These are phyloP conservation scores for Rhea americana DNA, from an alignment of 2,113 vertebrate genomes.

Conservation along the genomic window DNA sequence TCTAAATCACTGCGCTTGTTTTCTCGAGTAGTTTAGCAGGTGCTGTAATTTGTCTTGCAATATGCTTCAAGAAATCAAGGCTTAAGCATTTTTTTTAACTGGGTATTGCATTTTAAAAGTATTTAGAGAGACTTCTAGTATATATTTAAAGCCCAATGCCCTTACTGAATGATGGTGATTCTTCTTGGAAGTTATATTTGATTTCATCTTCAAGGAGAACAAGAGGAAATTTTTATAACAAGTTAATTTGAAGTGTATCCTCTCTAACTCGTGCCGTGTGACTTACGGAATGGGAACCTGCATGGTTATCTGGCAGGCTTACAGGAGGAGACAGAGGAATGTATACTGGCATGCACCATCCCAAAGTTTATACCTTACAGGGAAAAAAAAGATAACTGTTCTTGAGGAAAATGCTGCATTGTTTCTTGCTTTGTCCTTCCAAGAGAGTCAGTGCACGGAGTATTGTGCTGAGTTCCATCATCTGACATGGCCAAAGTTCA, in stretches of 20 bases:
- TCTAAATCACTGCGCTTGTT: neutral
- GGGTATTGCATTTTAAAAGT: neutral
- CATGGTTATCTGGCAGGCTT: neutral
- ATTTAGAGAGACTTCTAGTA: neutral
- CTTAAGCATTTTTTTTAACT: neutral
- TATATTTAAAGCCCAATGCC: neutral
- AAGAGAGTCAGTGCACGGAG: accelerated
- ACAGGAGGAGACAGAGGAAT: neutral
- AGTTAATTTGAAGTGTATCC: neutral
- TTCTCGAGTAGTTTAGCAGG: neutral
- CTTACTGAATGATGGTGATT: neutral
- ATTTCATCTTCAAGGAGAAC: neutral
- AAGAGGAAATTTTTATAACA: neutral
- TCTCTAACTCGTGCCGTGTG: accelerated
- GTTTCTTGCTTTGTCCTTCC: neutral
- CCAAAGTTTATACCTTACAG: neutral
- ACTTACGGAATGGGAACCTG: neutral
- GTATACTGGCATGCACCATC: neutral
- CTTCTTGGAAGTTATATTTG: neutral
- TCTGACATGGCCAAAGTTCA: neutral
- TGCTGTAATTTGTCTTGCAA: neutral
- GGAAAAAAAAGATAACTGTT: neutral
- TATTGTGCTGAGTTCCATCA: neutral
- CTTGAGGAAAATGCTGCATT: neutral
- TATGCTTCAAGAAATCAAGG: neutral